A percentile compares a stretch with the other conserved stretches of the same genome.
Conservation (phyloP, 1,140 invertebrate species). For the Bombus waltoni region DNA sequence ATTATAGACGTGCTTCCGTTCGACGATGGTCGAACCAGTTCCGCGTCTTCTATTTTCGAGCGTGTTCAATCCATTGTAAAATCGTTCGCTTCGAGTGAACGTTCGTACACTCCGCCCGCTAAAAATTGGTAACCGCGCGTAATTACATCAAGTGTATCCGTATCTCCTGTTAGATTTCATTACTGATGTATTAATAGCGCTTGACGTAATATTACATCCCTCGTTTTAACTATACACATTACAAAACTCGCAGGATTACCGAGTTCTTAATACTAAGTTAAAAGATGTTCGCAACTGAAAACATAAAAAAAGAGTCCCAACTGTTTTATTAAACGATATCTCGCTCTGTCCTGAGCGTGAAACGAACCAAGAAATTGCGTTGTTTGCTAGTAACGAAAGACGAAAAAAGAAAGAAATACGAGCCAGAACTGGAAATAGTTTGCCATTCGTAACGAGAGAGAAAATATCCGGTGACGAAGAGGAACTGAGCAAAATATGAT, state of each 20-base stretch:
- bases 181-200: too few species aligned
- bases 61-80: not conserved
- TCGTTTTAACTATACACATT: too few species aligned
- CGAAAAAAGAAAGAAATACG: constrained; percentile 11
- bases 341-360: not conserved
- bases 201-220: too few species aligned
- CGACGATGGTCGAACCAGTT: constrained; percentile 43
- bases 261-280: too few species aligned
- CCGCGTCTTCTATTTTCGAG: constrained; percentile 7
- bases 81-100: not conserved
- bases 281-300: too few species aligned
- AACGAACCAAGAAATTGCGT: not conserved
- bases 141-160: too few species aligned
- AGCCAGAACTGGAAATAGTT: not conserved
- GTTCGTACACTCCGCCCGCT: too few species aligned
- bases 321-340: constrained; percentile 11
- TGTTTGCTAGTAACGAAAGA: not conserved
- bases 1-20: constrained; percentile 54
- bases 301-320: too few species aligned
- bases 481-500: constrained; percentile 6
- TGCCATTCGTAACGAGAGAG: constrained; percentile 10
- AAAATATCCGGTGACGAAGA: not conserved
- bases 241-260: too few species aligned
- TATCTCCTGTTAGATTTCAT: too few species aligned
- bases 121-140: too few species aligned